Conservation (phyloP, 2,888 invertebrate species). For the Torymus tubicola region DNA sequence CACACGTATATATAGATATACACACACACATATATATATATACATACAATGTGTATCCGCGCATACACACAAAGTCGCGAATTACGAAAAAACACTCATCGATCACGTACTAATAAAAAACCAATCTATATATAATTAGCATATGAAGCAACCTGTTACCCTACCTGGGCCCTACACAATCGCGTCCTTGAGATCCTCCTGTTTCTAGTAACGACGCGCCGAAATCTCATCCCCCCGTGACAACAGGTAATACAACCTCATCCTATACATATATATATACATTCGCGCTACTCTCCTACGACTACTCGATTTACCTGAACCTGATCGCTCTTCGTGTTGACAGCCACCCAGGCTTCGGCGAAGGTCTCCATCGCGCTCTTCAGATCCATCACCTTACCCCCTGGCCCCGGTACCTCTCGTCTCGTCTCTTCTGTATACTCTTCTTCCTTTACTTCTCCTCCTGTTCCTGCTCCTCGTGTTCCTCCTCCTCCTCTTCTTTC, state of each 20-base stretch:
- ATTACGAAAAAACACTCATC: too few species aligned
- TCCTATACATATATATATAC: constrained; percentile 17
- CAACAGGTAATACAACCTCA: too few species aligned
- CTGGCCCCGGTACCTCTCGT: neutral
- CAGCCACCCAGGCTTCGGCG: constrained; percentile 98
- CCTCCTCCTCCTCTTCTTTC: neutral
- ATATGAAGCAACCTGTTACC: too few species aligned
- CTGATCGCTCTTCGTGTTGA: constrained; percentile 83
- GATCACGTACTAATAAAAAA: too few species aligned
- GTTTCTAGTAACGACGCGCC: too few species aligned
- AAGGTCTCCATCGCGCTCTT: constrained; percentile 99
- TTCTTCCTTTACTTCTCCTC: constrained; percentile 41
- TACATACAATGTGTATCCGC: neutral
- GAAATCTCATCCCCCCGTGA: too few species aligned
- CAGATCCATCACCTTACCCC: constrained; percentile 89
- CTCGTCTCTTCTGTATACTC: constrained; percentile 39
- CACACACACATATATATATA: constrained; percentile 27
- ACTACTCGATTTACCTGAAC: constrained; percentile 70
- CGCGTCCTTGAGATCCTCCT: too few species aligned
- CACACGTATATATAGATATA: constrained; percentile 19
- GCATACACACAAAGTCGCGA: too few species aligned
- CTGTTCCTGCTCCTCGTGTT: neutral
- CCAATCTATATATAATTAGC: too few species aligned
- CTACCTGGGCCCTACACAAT: too few species aligned
- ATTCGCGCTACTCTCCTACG: neutral